Evolutionary conservation across 2,113 vertebrate species (phyloP).

Genomic region (Corythornis cristatus): DNA sequence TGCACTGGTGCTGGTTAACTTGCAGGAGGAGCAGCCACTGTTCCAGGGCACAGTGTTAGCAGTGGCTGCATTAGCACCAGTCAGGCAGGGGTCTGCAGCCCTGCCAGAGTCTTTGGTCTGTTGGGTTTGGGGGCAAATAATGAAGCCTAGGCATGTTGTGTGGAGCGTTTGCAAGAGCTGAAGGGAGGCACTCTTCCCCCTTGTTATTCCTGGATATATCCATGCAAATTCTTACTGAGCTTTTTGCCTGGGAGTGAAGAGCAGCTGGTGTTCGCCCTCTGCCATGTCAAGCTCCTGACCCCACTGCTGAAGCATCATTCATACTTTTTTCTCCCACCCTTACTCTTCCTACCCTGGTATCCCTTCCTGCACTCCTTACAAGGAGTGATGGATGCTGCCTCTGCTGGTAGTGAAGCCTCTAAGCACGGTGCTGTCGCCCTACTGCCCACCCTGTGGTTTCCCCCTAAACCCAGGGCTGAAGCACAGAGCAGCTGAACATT

Average conservation of each 20-base stretch:
- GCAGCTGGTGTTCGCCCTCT: rapidly evolving
- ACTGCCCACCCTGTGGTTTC: rapidly evolving
- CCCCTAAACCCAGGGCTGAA: background rate
- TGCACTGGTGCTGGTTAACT: background rate
- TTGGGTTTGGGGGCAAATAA: background rate
- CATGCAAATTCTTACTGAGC: background rate
- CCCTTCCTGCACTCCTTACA: background rate
- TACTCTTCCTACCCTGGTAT: background rate
- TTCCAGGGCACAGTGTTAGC: background rate
- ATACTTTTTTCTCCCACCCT: background rate
- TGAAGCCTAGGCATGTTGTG: background rate
- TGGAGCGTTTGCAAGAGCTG: background rate
- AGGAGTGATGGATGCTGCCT: background rate
- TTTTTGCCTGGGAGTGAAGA: background rate
- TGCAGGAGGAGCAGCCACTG: background rate
- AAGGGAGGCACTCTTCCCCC: background rate
- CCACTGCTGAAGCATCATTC: background rate
- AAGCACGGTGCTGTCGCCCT: background rate
- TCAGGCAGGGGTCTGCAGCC: background rate
- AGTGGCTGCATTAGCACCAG: background rate
- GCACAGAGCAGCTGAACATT: rapidly evolving
- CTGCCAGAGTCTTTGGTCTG: background rate
- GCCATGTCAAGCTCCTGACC: rapidly evolving
- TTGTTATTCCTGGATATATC: background rate
- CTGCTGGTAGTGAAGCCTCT: background rate